These are phyloP conservation scores for Oreochromis mossambicus DNA, from an alignment of 2,797 vertebrate species.

Conservation along the genomic window DNA sequence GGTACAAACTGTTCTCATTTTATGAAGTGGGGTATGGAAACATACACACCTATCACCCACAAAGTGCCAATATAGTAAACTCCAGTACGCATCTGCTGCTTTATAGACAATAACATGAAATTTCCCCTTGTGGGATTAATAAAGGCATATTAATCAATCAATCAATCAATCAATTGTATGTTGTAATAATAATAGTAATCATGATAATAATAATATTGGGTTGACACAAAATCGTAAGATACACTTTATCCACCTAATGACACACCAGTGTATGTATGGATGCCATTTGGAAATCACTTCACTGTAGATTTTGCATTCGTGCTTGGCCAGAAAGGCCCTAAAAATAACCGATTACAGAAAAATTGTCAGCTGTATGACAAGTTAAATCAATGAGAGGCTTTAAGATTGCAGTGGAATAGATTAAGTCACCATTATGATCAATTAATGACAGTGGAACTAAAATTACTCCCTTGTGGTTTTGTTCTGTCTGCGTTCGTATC, in stretches of 20 bases:
- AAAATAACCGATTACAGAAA: background rate
- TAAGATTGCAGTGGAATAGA: background rate
- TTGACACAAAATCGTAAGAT: background rate
- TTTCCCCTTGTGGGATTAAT: too few relatives aligned
- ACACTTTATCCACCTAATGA: background rate
- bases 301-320: background rate
- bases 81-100: accelerated
- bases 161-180: background rate
- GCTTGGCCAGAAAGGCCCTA: background rate
- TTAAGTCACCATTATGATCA: background rate
- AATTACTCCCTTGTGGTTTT: background rate
- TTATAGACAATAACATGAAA: background rate
- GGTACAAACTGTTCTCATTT: background rate
- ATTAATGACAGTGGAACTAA: background rate
- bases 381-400: background rate
- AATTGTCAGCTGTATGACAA: background rate
- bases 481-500: background rate
- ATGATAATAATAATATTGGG: background rate
- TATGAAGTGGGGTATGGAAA: background rate
- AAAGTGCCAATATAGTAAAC: background rate
- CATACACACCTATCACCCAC: background rate
- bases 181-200: background rate
- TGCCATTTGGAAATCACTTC: background rate
- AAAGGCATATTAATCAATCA: too few relatives aligned
- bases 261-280: background rate